A percentile compares a stretch with the other conserved stretches of the same genome.
phyloP scores from a whole-genome alignment of 2,888 invertebrate genomes.

The Chloroclystis v-ata region DNA sequence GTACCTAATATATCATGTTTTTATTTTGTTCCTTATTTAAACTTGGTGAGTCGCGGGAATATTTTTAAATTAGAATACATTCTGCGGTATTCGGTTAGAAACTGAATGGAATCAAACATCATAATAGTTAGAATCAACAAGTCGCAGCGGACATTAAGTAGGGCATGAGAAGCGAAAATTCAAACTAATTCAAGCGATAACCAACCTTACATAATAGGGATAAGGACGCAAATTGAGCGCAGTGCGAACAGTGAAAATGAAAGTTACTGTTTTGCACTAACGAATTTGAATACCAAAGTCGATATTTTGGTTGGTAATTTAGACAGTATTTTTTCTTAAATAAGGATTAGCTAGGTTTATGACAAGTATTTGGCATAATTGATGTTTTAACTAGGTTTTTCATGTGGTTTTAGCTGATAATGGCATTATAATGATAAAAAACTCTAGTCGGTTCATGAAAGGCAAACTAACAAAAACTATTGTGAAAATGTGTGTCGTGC shows the following conservation, averaged over 20 bases:
- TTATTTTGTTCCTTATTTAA: no score
- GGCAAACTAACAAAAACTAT: no score
- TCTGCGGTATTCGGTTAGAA: conserved; percentile 11
- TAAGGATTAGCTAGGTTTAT: no score
- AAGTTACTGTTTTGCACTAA: conserved; percentile 72
- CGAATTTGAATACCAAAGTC: conserved; percentile 65
- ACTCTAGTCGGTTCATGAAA: no score
- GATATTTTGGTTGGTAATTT: conserved; percentile 5
- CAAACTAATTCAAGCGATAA: conserved; percentile 36
- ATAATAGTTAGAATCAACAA: conserved; percentile 68
- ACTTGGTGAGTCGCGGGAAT: not conserved
- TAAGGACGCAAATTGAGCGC: conserved; percentile 39
- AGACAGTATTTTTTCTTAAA: not conserved
- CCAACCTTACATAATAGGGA: conserved; percentile 26
- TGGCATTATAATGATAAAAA: no score
- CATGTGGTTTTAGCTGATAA: no score
- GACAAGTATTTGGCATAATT: no score
- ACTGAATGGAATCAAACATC: conserved; percentile 35
- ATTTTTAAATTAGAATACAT: not conserved
- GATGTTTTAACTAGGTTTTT: no score
- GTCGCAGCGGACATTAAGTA: conserved; percentile 62
- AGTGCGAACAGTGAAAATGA: conserved; percentile 59
- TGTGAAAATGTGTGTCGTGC: no score
- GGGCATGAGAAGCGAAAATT: conserved; percentile 70
- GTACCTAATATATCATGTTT: no score